Evolutionary conservation across 92 coral and sea anemone genomes (phyloP).

Genomic region (Porites divaricata): DNA sequence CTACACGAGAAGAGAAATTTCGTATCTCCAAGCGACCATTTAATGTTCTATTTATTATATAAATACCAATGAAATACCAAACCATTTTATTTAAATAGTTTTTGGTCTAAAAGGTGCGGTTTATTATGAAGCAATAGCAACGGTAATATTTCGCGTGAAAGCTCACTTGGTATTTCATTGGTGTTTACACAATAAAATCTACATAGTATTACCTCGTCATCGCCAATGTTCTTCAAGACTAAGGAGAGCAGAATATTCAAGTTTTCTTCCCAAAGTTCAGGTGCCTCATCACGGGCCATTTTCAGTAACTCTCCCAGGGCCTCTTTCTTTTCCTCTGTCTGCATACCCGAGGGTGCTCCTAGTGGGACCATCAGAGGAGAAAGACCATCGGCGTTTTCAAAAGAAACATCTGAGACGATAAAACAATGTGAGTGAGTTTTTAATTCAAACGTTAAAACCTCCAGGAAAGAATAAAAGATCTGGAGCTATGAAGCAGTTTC

Average conservation of each 20-base stretch:
- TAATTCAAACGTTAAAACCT: background rate
- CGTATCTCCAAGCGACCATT: no score
- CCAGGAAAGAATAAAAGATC: no score
- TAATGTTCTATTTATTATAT: no score
- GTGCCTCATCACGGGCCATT: conserved; percentile 85
- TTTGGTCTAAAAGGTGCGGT: no score
- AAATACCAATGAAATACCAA: no score
- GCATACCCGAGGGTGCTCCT: conserved; percentile 76
- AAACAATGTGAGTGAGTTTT: background rate
- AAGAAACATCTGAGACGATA: conserved; percentile 40
- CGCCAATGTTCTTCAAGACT: conserved; percentile 82
- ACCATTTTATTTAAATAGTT: no score
- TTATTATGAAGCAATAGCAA: no score
- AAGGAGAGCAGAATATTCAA: conserved; percentile 70
- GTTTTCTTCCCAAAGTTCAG: conserved; percentile 86
- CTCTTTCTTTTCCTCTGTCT: conserved; percentile 81
- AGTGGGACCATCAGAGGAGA: conserved; percentile 78
- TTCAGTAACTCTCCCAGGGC: conserved; percentile 89
- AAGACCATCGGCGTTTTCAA: conserved; percentile 59
- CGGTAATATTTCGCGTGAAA: no score
- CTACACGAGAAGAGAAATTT: no score
- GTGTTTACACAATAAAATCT: no score
- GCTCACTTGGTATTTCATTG: no score
- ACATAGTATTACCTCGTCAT: conserved; percentile 82
- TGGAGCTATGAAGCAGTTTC: no score